A percentile compares a stretch with the other conserved stretches of the same genome.
phyloP scores from a whole-genome alignment of 2,113 vertebrate species.

The Acrocephalus kingi region DNA sequence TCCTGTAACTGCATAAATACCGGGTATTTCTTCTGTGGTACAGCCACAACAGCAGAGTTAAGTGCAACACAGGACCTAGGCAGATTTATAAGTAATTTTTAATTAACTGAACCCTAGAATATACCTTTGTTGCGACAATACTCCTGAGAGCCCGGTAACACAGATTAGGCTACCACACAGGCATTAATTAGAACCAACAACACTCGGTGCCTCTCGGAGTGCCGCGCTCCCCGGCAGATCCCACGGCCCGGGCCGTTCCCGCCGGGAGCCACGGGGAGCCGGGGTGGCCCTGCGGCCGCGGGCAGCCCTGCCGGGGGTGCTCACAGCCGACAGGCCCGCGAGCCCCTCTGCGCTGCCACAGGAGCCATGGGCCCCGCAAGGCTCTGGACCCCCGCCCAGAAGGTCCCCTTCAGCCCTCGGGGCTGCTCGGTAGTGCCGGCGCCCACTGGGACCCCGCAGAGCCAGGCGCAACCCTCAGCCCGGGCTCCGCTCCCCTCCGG shows the following conservation, averaged over 20 bases:
- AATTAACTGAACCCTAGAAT: slow-evolving; percentile 58
- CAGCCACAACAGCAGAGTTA: neutral
- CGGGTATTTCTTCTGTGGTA: neutral
- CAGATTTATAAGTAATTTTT: slow-evolving; percentile 41
- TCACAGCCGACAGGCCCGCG: neutral
- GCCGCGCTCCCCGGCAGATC: neutral
- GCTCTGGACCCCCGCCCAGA: neutral
- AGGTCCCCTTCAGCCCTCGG: neutral
- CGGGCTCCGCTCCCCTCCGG: neutral
- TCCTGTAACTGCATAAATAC: neutral
- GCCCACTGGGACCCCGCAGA: too few species aligned
- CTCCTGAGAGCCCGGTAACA: slow-evolving; percentile 7
- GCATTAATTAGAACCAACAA: slow-evolving; percentile 46
- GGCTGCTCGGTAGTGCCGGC: neutral
- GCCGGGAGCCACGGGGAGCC: neutral
- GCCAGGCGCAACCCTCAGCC: neutral
- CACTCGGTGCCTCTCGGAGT: neutral
- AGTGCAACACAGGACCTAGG: neutral
- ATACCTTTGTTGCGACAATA: slow-evolving; percentile 33
- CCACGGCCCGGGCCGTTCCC: neutral
- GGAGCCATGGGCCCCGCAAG: neutral
- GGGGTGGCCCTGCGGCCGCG: neutral
- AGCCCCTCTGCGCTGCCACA: neutral
- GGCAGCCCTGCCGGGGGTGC: neutral
- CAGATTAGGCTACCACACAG: neutral